Conservation (phyloP, 2,113 vertebrate genomes). For the human region DNA sequence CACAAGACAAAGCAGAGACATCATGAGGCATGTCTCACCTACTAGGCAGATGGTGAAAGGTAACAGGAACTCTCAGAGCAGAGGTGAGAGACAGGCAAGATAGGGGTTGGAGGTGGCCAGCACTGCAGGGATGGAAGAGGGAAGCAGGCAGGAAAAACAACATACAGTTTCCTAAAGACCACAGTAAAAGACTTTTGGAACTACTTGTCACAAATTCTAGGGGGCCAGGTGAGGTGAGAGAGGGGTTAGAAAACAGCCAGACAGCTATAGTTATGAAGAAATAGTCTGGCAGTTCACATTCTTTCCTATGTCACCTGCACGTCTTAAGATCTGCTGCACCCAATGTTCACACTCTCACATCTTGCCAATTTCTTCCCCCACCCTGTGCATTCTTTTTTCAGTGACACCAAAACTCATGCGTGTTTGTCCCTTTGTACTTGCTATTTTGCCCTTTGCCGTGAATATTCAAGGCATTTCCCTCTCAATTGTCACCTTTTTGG, state of each 20-base stretch:
- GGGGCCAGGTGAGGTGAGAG: not conserved
- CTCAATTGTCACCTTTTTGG: not conserved
- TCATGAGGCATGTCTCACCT: not conserved
- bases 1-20: conserved; percentile 8
- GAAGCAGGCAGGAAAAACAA: not conserved
- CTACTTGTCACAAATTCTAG: not conserved
- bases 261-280: not conserved
- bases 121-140: not conserved
- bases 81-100: not conserved
- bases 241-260: not conserved
- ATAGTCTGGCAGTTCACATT: not conserved
- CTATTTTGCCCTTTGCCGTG: not conserved
- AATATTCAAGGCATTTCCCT: not conserved
- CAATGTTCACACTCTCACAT: rapidly evolving
- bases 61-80: not conserved
- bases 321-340: not conserved
- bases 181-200: not conserved
- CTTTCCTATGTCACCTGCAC: not conserved
- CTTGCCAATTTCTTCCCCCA: not conserved
- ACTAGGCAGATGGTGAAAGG: not conserved
- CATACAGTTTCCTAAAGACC: not conserved
- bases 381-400: not conserved
- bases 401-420: not conserved
- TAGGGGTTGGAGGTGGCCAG: too few relatives aligned
- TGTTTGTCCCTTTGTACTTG: not conserved